A percentile compares a stretch with the other conserved stretches of the same genome.
These are phyloP conservation scores for Xanthia icteritia DNA, from an alignment of 2,888 invertebrate species.

Conservation along the genomic window DNA sequence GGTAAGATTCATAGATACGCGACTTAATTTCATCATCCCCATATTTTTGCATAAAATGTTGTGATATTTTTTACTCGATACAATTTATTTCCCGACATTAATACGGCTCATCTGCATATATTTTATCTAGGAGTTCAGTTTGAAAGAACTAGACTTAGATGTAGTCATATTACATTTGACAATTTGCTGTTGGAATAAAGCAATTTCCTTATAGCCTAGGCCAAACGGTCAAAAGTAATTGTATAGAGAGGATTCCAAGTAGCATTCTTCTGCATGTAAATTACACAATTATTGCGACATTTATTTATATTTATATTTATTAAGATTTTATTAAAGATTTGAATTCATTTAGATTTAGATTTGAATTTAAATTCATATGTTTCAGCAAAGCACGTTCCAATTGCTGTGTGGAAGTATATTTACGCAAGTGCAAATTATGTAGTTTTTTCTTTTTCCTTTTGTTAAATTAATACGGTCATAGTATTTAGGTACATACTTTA, in stretches of 20 bases:
- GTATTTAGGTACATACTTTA: too few relatives aligned
- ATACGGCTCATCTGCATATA: background rate
- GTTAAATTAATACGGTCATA: too few relatives aligned
- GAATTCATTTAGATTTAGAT: too few relatives aligned
- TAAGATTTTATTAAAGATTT: too few relatives aligned
- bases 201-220: background rate
- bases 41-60: constrained; percentile 60
- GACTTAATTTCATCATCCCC: constrained; percentile 57
- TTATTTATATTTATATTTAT: too few relatives aligned
- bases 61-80: constrained; percentile 8
- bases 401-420: too few relatives aligned
- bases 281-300: background rate
- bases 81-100: constrained; percentile 16
- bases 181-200: background rate
- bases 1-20: constrained; percentile 75
- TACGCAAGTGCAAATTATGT: too few relatives aligned
- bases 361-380: too few relatives aligned
- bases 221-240: background rate
- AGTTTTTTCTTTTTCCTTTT: too few relatives aligned
- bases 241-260: background rate
- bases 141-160: background rate
- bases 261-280: background rate
- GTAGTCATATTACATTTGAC: background rate
- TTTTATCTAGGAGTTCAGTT: background rate
- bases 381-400: too few relatives aligned